Percentiles rank a stretch among this genome's conserved stretches.
Conservation (phyloP, 2,113 vertebrate species). For the Amblyopsis rosae region DNA sequence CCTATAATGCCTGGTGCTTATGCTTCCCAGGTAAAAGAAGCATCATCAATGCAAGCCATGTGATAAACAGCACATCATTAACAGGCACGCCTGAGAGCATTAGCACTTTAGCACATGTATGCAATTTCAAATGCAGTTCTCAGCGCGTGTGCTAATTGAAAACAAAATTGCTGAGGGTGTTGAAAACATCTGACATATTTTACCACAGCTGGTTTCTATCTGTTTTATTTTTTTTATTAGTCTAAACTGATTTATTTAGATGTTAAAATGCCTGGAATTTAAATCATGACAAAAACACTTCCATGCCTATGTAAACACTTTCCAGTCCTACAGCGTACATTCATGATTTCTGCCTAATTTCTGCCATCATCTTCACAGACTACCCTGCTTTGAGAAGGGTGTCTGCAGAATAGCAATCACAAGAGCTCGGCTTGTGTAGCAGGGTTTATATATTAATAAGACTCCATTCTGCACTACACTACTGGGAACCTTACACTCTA, state of each 20-base stretch:
- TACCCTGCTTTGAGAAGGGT: constrained; percentile 47
- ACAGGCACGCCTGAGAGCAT: background rate
- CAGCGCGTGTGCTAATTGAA: constrained; percentile 24
- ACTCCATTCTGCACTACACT: constrained; percentile 8
- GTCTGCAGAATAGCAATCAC: constrained; percentile 38
- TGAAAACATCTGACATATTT: constrained; percentile 38
- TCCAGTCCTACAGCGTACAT: constrained; percentile 45
- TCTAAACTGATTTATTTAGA: constrained; percentile 67
- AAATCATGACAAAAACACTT: constrained; percentile 72
- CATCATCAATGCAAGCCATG: constrained; percentile 7
- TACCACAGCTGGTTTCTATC: constrained; percentile 54
- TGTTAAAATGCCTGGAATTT: constrained; percentile 69
- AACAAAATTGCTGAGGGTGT: constrained; percentile 19
- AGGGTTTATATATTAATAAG: constrained; percentile 21
- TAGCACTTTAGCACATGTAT: background rate
- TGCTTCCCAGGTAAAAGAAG: background rate
- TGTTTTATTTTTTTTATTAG: constrained; percentile 45
- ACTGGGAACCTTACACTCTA: constrained; percentile 14
- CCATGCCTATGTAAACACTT: constrained; percentile 70
- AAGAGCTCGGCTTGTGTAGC: constrained; percentile 27
- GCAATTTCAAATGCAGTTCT: constrained; percentile 31
- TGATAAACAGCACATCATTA: background rate
- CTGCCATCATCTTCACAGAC: constrained; percentile 41
- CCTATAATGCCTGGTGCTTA: background rate
- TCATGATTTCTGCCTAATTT: constrained; percentile 52